phyloP scores from a whole-genome alignment of 2,113 vertebrate genomes.

The Puffinus mauretanicus region DNA sequence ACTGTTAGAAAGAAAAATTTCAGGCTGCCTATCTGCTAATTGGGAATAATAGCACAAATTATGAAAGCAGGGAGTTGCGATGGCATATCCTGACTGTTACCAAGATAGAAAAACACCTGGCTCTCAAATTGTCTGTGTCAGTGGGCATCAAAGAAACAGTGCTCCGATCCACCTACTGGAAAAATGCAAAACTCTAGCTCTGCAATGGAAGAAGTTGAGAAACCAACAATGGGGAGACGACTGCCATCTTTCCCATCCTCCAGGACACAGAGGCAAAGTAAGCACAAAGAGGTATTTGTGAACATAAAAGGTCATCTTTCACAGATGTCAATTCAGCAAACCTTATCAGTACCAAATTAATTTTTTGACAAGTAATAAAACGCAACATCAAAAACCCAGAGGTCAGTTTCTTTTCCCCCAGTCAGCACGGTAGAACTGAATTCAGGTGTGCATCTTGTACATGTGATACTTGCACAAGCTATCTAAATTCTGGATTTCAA shows the following conservation, averaged over 20 bases:
- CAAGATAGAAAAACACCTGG: neutral
- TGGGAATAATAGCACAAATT: neutral
- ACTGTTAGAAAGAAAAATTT: neutral
- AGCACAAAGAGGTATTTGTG: neutral
- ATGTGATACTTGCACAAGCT: rapidly evolving
- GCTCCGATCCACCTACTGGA: neutral
- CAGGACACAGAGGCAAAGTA: neutral
- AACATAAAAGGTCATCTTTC: neutral
- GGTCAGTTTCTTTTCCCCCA: neutral
- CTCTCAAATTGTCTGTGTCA: neutral
- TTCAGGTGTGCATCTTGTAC: rapidly evolving
- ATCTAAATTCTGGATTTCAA: neutral
- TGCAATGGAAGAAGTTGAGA: neutral
- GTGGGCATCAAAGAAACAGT: neutral
- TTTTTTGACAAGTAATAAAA: neutral
- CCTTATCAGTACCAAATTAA: neutral
- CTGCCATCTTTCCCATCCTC: neutral
- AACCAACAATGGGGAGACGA: neutral
- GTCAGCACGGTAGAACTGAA: neutral
- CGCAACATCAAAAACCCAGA: neutral
- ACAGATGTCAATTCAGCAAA: neutral
- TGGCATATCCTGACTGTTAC: neutral
- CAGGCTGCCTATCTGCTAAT: neutral
- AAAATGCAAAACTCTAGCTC: neutral
- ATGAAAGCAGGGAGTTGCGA: neutral